Evolutionary conservation across 1,140 invertebrate genomes (phyloP), one percentile per base, ranked within the genome.

Genomic region (Trinorchestia longiramus): DNA sequence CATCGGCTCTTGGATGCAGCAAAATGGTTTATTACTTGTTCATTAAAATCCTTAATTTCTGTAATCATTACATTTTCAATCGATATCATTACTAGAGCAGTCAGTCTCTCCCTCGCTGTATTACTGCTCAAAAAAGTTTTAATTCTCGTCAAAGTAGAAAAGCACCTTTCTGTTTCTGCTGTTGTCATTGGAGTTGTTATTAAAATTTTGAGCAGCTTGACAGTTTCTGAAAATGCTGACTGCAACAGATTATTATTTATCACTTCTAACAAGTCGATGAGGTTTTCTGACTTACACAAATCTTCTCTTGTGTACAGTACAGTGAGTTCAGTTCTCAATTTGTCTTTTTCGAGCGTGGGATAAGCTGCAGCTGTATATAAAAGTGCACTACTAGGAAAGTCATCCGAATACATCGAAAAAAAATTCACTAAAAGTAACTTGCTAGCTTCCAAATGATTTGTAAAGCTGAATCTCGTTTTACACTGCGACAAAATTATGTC

Each of bases 381-480:
- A 87, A 88, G 44, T 96, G 53, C 96, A 95, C 96, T 90, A 42
- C 36, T 88, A 91, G 96, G 95, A 47, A 96, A 95, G n/a, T 96
- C 28, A 44, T 95, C 95, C 19, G 62, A n/a, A 94, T 96, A 96
- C 36, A 43, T 40, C 36, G 92, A n/a, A 57, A 96, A 96, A 47
- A 95, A 95, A 36, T 95, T 95, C 47, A 95, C 91, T n/a, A 53
- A 47, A 95, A 96, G 95, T 95, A 96, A 95, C 95, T 95, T 96
- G 95, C 87, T 96, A 41, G 96, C 96, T 96, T 96, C 95, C 95
- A 96, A 57, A 96, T 96, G 96, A 47, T 96, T 95, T 94, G 95
- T 96, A 62, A 96, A 96, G 36, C 44, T 95, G 8, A 96, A 87
- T 45, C 96, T 96, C 43, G 41, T 77, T 95, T 47, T 95, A 42